These are phyloP conservation scores for Bucorvus abyssinicus DNA, from an alignment of 2,797 vertebrate species.

Conservation along the genomic window DNA sequence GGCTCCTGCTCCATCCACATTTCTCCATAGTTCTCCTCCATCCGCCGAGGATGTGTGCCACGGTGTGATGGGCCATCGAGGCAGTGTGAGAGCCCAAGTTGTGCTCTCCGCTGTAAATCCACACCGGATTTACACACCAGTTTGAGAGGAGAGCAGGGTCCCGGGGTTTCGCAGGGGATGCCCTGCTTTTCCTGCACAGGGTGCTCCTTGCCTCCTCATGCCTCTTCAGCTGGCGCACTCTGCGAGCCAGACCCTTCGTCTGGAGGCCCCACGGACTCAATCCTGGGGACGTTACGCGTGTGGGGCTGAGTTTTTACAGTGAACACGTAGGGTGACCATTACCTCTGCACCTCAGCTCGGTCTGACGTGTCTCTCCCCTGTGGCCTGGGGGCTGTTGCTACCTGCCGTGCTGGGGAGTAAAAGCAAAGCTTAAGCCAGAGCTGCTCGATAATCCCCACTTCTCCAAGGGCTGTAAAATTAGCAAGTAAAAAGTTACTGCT, in stretches of 20 bases:
- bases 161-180: not conserved
- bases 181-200: not conserved
- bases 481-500: not conserved
- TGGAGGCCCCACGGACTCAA: not conserved
- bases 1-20: not conserved
- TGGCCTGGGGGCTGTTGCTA: accelerated
- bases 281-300: not conserved
- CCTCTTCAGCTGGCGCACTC: not conserved
- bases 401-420: not conserved
- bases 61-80: accelerated
- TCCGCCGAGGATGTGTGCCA: not conserved
- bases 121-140: not conserved
- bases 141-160: not conserved
- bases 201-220: not conserved
- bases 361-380: not conserved
- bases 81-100: not conserved
- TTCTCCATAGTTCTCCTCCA: not conserved
- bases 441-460: not conserved
- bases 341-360: not conserved
- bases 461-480: not conserved
- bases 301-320: not conserved
- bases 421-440: not conserved
- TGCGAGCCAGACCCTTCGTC: accelerated
- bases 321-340: accelerated
- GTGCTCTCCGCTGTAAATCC: not conserved